Evolutionary conservation across 2,888 invertebrate genomes (phyloP), one percentile per base, ranked within the genome.

Genomic region (Caprella mutica): DNA sequence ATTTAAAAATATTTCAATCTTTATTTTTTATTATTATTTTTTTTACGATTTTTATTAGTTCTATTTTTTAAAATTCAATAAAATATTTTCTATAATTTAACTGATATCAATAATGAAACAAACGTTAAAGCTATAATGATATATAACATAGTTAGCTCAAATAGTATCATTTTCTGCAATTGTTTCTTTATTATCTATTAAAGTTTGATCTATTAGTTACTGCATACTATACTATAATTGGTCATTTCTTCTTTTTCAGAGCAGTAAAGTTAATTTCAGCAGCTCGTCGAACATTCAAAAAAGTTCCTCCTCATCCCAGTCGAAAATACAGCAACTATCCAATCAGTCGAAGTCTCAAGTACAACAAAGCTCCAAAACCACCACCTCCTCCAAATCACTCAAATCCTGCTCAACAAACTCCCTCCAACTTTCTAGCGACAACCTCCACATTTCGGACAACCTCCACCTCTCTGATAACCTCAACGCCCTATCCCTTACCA

Each of bases 281-380:
- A 21, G 30, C 30, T 48, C 48, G 3, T 48, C 48, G 1, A 48
- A 48, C 19, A 27, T 48, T 24, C 48, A 48, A 21, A 27, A 48
- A 48, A 30, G 29, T 6, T 48, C 48, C 30, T 30, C 29, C 17
- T 33, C 33, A 14, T 33, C 33, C 8, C 33, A 33, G 33, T 44
- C 44, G 1, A 24, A 21, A 14, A 30, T 48, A 1, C 46, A 46
- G 46, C 30, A n/a, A n/a, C n/a, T 29, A 1, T 46, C 48, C 30
- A 48, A 30, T 17, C 48, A 48, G 30, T 48, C 48, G 29, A 48
- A 48, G 26, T 21, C 30, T 17, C 48, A 48, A n/a, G n/a, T n/a
- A n/a, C n/a, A n/a, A n/a, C n/a, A n/a, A n/a, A n/a, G n/a, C n/a
- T n/a, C n/a, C n/a, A n/a, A n/a, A n/a, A n/a, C n/a, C n/a, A 30